A percentile compares a stretch with the other conserved stretches of the same genome.
Evolutionary conservation across 1,140 invertebrate species (phyloP).

Genomic region (Lepidotrigona ventralis): DNA sequence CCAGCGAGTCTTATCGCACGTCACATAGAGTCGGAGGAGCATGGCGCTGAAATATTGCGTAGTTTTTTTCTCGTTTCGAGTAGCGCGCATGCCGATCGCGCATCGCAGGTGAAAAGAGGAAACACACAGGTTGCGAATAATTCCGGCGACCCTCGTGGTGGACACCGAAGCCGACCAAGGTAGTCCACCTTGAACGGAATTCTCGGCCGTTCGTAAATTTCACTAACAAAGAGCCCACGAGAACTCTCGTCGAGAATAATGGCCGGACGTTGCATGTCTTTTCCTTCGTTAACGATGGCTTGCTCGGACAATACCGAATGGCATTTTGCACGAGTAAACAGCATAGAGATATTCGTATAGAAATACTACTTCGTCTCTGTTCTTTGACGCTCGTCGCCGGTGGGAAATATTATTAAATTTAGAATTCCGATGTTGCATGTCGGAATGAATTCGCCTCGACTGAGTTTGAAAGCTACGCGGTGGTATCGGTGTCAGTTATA

Average conservation of each 20-base stretch:
- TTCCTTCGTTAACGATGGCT: constrained; percentile 51
- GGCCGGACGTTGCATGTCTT: constrained; percentile 57
- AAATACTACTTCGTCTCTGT: neutral
- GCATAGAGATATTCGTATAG: constrained; percentile 9
- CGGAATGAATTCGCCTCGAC: neutral
- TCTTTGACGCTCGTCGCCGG: neutral
- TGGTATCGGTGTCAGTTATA: no score
- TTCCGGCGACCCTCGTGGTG: constrained; percentile 45
- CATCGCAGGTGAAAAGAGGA: constrained; percentile 34
- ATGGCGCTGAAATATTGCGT: constrained; percentile 6
- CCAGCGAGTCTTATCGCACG: neutral
- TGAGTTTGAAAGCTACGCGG: neutral
- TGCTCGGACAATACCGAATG: constrained; percentile 30
- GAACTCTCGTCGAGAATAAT: constrained; percentile 50
- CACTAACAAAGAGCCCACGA: constrained; percentile 59
- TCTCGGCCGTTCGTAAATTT: constrained; percentile 60
- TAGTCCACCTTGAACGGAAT: constrained; percentile 62
- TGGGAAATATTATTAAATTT: constrained; percentile 2
- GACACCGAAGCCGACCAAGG: constrained; percentile 38
- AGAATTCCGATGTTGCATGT: neutral
- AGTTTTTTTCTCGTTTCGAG: neutral
- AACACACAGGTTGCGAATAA: constrained; percentile 38
- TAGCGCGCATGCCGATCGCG: constrained; percentile 5
- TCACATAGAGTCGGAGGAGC: neutral
- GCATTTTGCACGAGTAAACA: constrained; percentile 31